These are phyloP conservation scores for Agelas oroides DNA, from an alignment of 37 sponge, comb jelly and placozoan species.

Conservation along the genomic window DNA sequence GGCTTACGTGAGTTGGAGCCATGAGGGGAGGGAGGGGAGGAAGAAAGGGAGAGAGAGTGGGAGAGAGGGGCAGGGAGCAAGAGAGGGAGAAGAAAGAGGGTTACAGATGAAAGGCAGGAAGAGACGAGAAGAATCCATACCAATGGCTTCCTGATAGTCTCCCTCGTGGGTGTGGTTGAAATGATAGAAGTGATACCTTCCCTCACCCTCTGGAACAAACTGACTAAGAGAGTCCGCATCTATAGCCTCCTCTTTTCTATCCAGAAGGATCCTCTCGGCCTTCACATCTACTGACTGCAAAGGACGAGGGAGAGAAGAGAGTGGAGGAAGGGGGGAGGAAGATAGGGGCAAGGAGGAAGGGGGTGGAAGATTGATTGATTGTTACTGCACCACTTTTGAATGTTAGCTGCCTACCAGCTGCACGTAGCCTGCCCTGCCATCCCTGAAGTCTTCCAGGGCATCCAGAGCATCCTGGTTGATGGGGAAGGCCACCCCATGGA, in stretches of 20 bases:
- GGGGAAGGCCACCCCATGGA: constrained; percentile 89
- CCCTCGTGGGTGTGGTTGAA: constrained; percentile 85
- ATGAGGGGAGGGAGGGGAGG: too few species aligned
- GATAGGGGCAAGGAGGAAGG: too few species aligned
- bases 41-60: too few species aligned
- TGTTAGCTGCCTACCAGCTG: constrained; percentile 69
- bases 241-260: constrained; percentile 19
- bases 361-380: too few species aligned
- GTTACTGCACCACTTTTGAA: too few species aligned
- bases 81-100: neutral
- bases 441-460: constrained; percentile 55
- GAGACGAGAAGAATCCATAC: constrained; percentile 14
- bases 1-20: too few species aligned
- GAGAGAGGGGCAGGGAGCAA: too few species aligned
- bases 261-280: constrained; percentile 67
- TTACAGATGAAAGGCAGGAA: neutral
- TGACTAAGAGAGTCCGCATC: constrained; percentile 28
- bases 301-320: too few species aligned
- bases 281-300: constrained; percentile 74
- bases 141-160: constrained; percentile 73
- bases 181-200: constrained; percentile 85
- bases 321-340: too few species aligned
- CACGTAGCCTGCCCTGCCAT: constrained; percentile 40
- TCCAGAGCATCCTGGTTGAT: constrained; percentile 52
- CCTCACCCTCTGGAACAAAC: constrained; percentile 45